Conservation (phyloP, 1,140 invertebrate species). For the Sesamia nonagrioides region DNA sequence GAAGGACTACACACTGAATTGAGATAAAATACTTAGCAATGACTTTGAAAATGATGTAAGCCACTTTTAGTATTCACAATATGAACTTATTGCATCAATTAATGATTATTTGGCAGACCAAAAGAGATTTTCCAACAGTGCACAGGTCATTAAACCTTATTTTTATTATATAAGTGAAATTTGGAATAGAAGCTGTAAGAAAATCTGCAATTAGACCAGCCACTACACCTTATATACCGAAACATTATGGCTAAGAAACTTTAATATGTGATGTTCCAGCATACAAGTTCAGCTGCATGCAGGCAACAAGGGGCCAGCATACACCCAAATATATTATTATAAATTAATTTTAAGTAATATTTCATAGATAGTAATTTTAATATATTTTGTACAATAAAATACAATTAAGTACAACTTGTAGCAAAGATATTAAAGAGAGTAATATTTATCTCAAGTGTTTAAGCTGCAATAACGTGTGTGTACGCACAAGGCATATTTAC, state of each 20-base stretch:
- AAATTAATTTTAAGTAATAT: slow-evolving; percentile 85
- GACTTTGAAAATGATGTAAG: slow-evolving; percentile 85
- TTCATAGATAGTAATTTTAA: slow-evolving; percentile 88
- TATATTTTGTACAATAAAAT: slow-evolving; percentile 89
- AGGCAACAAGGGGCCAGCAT: slow-evolving; percentile 83
- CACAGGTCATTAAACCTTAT: slow-evolving; percentile 83
- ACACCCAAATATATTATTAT: slow-evolving; percentile 81
- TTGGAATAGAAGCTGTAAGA: slow-evolving; percentile 87
- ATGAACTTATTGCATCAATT: slow-evolving; percentile 85
- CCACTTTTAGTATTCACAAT: slow-evolving; percentile 86
- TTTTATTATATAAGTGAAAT: slow-evolving; percentile 84
- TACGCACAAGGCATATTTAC: slow-evolving; percentile 87
- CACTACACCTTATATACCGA: slow-evolving; percentile 86
- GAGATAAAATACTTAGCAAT: slow-evolving; percentile 87
- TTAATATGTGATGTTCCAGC: slow-evolving; percentile 85
- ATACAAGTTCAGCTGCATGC: slow-evolving; percentile 85
- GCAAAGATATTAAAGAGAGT: slow-evolving; percentile 89
- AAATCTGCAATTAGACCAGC: slow-evolving; percentile 87
- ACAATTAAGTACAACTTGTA: slow-evolving; percentile 89
- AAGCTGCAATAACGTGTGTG: slow-evolving; percentile 87
- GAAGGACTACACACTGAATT: slow-evolving; percentile 87
- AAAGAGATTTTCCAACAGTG: slow-evolving; percentile 88
- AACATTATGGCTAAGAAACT: slow-evolving; percentile 85
- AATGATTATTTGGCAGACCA: slow-evolving; percentile 86
- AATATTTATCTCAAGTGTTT: slow-evolving; percentile 87